A percentile compares a stretch with the other conserved stretches of the same genome.
These are phyloP conservation scores for Murina feae DNA, from an alignment of 2,113 vertebrate species.

Conservation along the genomic window DNA sequence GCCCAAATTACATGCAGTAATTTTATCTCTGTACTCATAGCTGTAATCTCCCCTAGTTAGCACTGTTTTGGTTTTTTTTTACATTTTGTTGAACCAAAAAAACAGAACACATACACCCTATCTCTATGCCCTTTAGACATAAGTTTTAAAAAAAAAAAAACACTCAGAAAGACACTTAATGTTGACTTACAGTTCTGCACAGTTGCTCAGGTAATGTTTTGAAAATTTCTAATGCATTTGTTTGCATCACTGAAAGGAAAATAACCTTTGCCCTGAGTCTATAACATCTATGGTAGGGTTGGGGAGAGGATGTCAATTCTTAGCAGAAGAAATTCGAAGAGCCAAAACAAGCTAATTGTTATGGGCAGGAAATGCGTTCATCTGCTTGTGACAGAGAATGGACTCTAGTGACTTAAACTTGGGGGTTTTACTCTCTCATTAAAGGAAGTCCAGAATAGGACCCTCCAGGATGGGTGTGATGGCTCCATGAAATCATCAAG, in stretches of 20 bases:
- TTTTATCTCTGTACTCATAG: background rate
- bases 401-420: background rate
- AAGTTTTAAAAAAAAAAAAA: background rate
- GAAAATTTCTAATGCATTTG: background rate
- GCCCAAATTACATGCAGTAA: background rate
- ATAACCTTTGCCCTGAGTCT: background rate
- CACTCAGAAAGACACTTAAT: background rate
- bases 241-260: background rate
- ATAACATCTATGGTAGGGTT: background rate
- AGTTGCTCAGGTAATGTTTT: background rate
- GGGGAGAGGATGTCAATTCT: background rate
- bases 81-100: background rate
- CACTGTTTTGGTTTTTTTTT: background rate
- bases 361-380: background rate
- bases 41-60: background rate
- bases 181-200: background rate
- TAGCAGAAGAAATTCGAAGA: background rate
- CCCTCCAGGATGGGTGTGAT: background rate
- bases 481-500: background rate
- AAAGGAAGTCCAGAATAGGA: background rate
- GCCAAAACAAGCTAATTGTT: background rate
- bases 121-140: background rate
- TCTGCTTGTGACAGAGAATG: background rate
- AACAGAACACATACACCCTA: background rate
- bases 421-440: background rate